Evolutionary conservation across 2,797 vertebrate species (phyloP).

Genomic region (Cynopterus sphinx): DNA sequence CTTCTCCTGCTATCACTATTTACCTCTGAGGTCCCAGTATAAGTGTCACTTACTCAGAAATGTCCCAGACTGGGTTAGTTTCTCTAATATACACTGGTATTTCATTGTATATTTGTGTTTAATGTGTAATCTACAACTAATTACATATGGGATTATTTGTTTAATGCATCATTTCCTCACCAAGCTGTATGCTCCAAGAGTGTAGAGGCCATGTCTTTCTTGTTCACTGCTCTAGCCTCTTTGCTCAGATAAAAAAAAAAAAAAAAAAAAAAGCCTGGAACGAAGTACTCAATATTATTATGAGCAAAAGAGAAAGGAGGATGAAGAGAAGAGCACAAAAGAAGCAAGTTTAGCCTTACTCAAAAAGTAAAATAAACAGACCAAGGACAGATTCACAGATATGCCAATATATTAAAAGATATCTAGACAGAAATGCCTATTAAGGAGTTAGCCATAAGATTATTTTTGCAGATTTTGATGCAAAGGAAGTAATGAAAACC

Average conservation of each 20-base stretch:
- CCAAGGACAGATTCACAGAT: not conserved
- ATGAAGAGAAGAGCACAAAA: not conserved
- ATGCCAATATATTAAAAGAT: not conserved
- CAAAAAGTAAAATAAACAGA: not conserved
- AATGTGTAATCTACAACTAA: not conserved
- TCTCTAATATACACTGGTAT: not conserved
- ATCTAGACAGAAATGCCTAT: not conserved
- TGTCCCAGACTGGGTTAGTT: not conserved
- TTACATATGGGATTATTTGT: not conserved
- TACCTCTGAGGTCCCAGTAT: not conserved
- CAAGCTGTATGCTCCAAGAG: not conserved
- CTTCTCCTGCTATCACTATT: not conserved
- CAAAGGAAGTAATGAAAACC: not conserved
- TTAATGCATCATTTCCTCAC: not conserved
- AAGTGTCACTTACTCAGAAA: not conserved
- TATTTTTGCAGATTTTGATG: constrained; percentile 19
- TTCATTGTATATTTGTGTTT: not conserved
- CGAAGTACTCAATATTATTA: not conserved
- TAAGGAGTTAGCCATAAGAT: not conserved
- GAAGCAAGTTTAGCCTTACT: not conserved
- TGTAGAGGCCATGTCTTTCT: not conserved
- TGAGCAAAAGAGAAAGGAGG: not conserved
- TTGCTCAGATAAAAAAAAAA: not conserved
- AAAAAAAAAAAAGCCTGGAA: not conserved
- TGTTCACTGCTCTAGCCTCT: not conserved